Percentiles rank a stretch among this genome's conserved stretches.
Conservation (phyloP, 2,797 vertebrate species). For the Mus caroli region DNA sequence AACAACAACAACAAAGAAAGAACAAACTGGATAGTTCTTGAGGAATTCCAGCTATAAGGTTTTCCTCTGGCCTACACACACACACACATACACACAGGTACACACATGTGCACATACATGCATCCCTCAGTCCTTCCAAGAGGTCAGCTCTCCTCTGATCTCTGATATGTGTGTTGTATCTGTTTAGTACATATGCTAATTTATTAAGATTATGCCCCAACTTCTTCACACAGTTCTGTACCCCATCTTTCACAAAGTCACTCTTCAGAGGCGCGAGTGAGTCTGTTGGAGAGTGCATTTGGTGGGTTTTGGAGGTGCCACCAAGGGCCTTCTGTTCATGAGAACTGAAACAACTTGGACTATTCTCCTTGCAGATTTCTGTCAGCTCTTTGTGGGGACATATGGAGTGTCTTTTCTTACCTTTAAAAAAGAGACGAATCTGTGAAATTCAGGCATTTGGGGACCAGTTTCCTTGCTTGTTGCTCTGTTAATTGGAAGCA, state of each 20-base stretch:
- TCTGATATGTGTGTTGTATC: neutral
- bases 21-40: neutral
- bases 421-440: conserved; percentile 25
- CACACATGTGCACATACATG: too few relatives aligned
- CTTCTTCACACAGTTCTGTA: neutral
- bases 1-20: neutral
- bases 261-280: neutral
- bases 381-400: conserved; percentile 69
- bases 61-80: neutral
- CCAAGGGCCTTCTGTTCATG: conserved; percentile 63
- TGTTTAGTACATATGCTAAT: neutral
- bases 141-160: neutral
- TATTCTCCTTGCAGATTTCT: conserved; percentile 70
- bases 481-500: neutral
- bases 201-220: conserved; percentile 15
- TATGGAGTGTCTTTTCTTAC: conserved; percentile 75
- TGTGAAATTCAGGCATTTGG: conserved; percentile 47
- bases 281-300: conserved; percentile 46
- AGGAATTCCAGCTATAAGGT: neutral
- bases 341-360: conserved; percentile 68
- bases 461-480: conserved; percentile 8
- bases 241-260: neutral
- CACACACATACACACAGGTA: neutral
- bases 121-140: neutral
- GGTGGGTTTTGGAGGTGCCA: conserved; percentile 13